These are phyloP conservation scores for Lasioglossum villosulum DNA, from an alignment of 2,888 invertebrate genomes.

Conservation along the genomic window DNA sequence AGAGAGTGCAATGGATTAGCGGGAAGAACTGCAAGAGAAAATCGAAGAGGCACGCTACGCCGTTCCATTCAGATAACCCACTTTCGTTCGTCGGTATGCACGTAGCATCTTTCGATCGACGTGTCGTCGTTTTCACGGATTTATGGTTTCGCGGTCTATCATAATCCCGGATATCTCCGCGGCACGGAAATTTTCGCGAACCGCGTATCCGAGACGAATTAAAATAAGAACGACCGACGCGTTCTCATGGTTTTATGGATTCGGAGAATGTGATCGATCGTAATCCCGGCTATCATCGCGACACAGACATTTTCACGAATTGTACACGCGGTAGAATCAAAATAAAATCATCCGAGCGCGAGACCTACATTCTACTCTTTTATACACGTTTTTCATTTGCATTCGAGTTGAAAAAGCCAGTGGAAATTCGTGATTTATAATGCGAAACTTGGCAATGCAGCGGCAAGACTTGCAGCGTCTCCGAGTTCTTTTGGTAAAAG, in stretches of 20 bases:
- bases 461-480: background rate
- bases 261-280: background rate
- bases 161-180: background rate
- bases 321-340: background rate
- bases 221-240: background rate
- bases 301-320: background rate
- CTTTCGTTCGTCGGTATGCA: conserved; percentile 66
- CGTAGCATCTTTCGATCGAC: conserved; percentile 54
- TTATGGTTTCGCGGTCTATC: conserved; percentile 40
- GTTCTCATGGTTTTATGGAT: background rate
- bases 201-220: background rate
- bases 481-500: background rate
- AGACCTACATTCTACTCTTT: background rate
- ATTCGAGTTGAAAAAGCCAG: background rate
- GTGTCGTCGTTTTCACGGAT: conserved; percentile 60
- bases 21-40: conserved; percentile 69
- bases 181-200: background rate
- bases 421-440: background rate
- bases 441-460: background rate
- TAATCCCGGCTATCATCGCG: background rate
- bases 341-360: background rate
- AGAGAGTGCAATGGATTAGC: conserved; percentile 71
- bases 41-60: conserved; percentile 66
- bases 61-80: conserved; percentile 73
- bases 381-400: background rate